Conservation (phyloP, 2,888 invertebrate genomes). For the Platycheirus albimanus region DNA sequence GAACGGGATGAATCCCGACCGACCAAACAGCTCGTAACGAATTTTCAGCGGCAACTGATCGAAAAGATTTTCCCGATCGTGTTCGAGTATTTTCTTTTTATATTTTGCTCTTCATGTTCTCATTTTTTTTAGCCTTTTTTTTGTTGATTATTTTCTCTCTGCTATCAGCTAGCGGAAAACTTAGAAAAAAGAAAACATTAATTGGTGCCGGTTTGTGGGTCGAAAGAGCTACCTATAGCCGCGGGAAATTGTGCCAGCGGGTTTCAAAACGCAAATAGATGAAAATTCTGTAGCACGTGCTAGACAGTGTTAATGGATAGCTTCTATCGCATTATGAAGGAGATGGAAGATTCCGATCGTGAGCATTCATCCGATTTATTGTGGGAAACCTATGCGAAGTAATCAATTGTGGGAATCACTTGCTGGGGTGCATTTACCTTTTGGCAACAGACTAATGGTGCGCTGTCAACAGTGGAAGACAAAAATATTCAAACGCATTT, state of each 20-base stretch:
- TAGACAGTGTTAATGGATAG: conserved; percentile 36
- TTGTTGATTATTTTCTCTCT: conserved; percentile 23
- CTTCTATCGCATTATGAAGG: conserved; percentile 28
- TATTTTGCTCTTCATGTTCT: conserved; percentile 16
- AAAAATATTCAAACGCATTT: background rate
- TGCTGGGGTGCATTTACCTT: conserved; percentile 32
- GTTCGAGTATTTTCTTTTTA: conserved; percentile 14
- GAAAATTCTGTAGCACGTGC: conserved; percentile 48
- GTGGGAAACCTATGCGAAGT: conserved; percentile 14
- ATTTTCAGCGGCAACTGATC: conserved; percentile 58
- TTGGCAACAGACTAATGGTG: background rate
- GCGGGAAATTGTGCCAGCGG: conserved; percentile 7
- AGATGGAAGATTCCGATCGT: conserved; percentile 52
- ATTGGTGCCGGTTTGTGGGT: conserved; percentile 33
- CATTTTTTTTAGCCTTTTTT: conserved; percentile 25
- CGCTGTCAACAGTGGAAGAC: background rate
- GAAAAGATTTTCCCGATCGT: conserved; percentile 41
- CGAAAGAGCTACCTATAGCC: background rate
- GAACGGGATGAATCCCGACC: background rate
- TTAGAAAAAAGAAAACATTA: conserved; percentile 45
- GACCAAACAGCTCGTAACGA: conserved; percentile 33
- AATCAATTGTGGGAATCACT: conserved; percentile 57
- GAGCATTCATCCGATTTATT: conserved; percentile 59
- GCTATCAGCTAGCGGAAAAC: conserved; percentile 52
- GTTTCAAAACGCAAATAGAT: conserved; percentile 47